A percentile compares a stretch with the other conserved stretches of the same genome.
Conservation (phyloP, 2,113 vertebrate genomes). For the Hipposideros armiger region DNA sequence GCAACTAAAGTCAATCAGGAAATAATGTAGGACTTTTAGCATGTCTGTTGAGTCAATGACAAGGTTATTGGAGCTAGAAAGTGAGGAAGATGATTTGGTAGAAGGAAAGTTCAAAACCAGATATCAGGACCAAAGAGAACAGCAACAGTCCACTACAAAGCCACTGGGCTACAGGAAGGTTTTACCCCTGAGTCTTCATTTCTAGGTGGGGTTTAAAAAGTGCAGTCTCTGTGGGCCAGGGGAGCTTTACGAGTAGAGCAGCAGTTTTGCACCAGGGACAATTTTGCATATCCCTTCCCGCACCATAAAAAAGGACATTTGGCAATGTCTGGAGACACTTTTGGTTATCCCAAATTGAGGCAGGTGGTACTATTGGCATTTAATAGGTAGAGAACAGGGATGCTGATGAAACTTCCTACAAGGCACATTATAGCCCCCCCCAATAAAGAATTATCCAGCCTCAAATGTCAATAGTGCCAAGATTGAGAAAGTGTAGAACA, state of each 20-base stretch:
- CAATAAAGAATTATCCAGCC: not conserved
- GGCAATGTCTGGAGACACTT: not conserved
- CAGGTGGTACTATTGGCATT: not conserved
- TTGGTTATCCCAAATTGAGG: not conserved
- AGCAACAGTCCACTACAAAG: not conserved
- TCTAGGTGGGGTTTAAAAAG: not conserved
- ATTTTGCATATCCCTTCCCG: not conserved
- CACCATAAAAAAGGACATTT: not conserved
- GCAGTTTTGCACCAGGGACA: not conserved
- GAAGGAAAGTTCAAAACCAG: not conserved
- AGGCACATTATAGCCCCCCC: fast-evolving
- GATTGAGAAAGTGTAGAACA: not conserved
- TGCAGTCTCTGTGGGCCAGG: not conserved
- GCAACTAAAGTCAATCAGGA: not conserved
- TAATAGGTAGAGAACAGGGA: not conserved
- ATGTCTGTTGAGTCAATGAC: not conserved
- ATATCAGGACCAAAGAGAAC: not conserved
- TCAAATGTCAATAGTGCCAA: not conserved
- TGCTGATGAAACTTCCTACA: not conserved
- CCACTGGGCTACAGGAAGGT: not conserved
- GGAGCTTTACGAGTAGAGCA: not conserved
- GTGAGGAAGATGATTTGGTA: not conserved
- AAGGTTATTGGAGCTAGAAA: not conserved
- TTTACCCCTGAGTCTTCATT: not conserved
- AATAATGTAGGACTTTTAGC: not conserved